Evolutionary conservation across 2,888 invertebrate genomes (phyloP).

Genomic region (Agonopterix subpropinquella): DNA sequence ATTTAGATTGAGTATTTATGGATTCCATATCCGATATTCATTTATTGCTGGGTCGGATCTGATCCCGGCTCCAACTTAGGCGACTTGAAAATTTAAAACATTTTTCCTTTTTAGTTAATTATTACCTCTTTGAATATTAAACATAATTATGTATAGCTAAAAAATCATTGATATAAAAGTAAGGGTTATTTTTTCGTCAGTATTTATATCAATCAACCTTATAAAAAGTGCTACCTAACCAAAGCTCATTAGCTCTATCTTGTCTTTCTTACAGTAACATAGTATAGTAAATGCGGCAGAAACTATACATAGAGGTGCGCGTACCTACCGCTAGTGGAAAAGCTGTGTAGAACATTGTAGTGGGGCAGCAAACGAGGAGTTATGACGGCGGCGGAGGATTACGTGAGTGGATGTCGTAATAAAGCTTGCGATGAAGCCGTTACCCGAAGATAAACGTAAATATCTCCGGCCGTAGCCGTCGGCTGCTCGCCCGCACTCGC

Average conservation of each 20-base stretch:
- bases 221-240: too few species aligned
- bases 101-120: neutral
- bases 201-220: too few species aligned
- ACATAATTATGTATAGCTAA: too few species aligned
- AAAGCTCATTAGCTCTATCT: too few species aligned
- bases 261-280: neutral
- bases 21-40: constrained; percentile 59
- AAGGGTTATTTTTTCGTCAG: too few species aligned
- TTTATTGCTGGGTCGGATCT: constrained; percentile 47
- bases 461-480: constrained; percentile 64
- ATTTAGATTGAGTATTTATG: constrained; percentile 67
- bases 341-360: constrained; percentile 66
- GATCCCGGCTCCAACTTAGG: constrained; percentile 23
- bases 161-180: too few species aligned
- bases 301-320: constrained; percentile 15
- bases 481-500: constrained; percentile 26
- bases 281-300: neutral
- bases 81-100: neutral
- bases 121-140: too few species aligned
- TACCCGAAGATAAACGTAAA: constrained; percentile 75
- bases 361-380: constrained; percentile 69
- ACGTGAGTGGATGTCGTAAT: constrained; percentile 76
- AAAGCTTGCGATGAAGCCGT: constrained; percentile 76
- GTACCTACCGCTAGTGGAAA: constrained; percentile 45
- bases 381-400: constrained; percentile 72